Evolutionary conservation across 92 coral and sea anemone genomes (phyloP).

Genomic region (Phymanthus crucifer): DNA sequence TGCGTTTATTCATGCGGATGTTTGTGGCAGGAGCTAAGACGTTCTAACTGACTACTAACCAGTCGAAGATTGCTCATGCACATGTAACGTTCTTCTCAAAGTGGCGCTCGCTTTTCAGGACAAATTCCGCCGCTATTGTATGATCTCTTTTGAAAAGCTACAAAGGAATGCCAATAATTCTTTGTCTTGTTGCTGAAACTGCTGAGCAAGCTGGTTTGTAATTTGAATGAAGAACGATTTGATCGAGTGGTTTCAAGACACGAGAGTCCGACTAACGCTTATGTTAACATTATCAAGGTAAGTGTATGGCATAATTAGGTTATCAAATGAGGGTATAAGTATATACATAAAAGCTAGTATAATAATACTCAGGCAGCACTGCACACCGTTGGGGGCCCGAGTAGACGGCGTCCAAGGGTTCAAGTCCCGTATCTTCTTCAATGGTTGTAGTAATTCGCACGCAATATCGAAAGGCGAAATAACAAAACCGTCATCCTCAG

Average conservation of each 20-base stretch:
- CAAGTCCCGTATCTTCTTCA: not conserved
- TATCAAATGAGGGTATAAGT: conserved; percentile 18
- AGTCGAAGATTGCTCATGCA: not conserved
- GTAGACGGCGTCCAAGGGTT: not conserved
- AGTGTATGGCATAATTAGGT: conserved; percentile 27
- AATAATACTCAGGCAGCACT: not conserved
- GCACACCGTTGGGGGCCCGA: not conserved
- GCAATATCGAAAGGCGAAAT: not conserved
- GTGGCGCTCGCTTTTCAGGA: not conserved
- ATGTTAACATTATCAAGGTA: conserved; percentile 5
- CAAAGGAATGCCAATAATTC: conserved; percentile 18
- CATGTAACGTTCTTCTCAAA: not conserved
- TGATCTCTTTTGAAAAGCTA: not conserved
- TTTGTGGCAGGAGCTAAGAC: not conserved
- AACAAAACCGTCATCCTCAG: too few species aligned
- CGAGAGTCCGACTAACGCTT: not conserved
- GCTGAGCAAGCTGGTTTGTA: conserved; percentile 32
- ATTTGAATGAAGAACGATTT: conserved; percentile 9
- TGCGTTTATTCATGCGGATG: not conserved
- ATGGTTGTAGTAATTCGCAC: not conserved
- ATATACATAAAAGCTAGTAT: not conserved
- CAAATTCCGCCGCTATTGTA: not conserved
- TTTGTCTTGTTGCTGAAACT: conserved; percentile 11
- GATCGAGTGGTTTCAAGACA: not conserved
- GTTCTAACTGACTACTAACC: not conserved